A percentile compares a stretch with the other conserved stretches of the same genome.
Conservation (phyloP, 1,140 invertebrate species). For the Drosophila teissieri region DNA sequence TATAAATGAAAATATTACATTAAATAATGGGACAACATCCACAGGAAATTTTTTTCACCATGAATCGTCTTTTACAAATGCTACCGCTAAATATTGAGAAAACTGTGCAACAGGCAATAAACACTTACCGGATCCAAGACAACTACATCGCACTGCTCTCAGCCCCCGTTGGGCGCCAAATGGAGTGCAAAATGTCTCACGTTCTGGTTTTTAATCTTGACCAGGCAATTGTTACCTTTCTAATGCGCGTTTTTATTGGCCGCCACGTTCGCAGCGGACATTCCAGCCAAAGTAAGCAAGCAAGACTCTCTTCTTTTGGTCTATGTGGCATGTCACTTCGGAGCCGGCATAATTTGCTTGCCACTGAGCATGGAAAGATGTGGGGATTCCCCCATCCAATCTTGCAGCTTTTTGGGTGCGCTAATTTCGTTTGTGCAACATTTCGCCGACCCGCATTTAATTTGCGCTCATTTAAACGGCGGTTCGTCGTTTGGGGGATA, state of each 20-base stretch:
- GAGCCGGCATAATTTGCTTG: constrained; percentile 77
- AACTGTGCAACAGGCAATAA: constrained; percentile 5
- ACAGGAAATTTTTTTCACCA: neutral
- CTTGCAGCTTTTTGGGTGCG: constrained; percentile 34
- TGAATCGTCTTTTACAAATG: constrained; percentile 6
- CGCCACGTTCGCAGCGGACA: constrained; percentile 54
- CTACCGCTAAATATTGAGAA: constrained; percentile 12
- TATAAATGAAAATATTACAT: neutral
- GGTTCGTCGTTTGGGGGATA: constrained; percentile 13
- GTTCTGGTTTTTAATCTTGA: constrained; percentile 80
- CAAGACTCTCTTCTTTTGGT: constrained; percentile 13
- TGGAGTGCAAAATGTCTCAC: constrained; percentile 71
- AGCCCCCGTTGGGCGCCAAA: constrained; percentile 21
- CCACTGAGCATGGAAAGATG: constrained; percentile 61
- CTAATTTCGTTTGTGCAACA: constrained; percentile 70
- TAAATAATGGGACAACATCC: no score
- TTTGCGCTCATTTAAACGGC: constrained; percentile 76
- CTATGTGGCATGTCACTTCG: constrained; percentile 60
- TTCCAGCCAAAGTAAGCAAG: neutral
- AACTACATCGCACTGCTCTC: neutral
- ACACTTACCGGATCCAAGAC: constrained; percentile 17
- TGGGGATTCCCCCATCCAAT: constrained; percentile 7
- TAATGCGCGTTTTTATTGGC: constrained; percentile 78
- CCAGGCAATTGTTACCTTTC: constrained; percentile 78
- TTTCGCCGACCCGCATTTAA: constrained; percentile 76